Evolutionary conservation across 1,140 invertebrate species (phyloP).

Genomic region (Drosophila mauritiana): DNA sequence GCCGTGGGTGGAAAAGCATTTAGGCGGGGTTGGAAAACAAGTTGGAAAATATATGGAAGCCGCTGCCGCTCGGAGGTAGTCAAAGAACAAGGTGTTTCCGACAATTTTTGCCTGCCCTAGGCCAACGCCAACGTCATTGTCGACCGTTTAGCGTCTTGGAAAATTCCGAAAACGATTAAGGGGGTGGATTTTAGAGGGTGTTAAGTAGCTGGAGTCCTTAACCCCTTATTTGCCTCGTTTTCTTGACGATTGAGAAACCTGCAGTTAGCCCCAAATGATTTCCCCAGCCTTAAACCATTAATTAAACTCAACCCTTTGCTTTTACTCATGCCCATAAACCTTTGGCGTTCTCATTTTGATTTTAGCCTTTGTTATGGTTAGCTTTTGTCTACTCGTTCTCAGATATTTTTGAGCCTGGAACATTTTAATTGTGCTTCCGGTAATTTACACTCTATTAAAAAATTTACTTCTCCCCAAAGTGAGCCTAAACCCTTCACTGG

Average conservation of each 20-base stretch:
- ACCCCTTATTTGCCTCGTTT: conserved; percentile 3
- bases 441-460: conserved; percentile 78
- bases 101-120: conserved; percentile 46
- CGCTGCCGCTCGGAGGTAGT: conserved; percentile 14
- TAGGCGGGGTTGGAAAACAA: conserved; percentile 8
- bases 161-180: conserved; percentile 45
- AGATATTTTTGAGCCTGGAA: conserved; percentile 31
- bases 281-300: conserved; percentile 28
- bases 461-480: conserved; percentile 51
- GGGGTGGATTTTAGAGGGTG: conserved; percentile 21
- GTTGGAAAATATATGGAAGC: conserved; percentile 5
- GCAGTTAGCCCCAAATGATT: conserved; percentile 46
- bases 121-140: conserved; percentile 51
- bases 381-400: conserved; percentile 23
- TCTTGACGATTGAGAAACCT: conserved; percentile 35
- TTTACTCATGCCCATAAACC: not conserved
- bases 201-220: conserved; percentile 39
- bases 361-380: conserved; percentile 32
- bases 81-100: conserved; percentile 73
- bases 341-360: conserved; percentile 12
- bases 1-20: conserved; percentile 19
- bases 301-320: conserved; percentile 13
- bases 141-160: conserved; percentile 51
- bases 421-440: conserved; percentile 78
- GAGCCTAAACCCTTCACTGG: conserved; percentile 8